phyloP scores from a whole-genome alignment of 2,797 vertebrate species.

The Enteromius afrohamiltoni region DNA sequence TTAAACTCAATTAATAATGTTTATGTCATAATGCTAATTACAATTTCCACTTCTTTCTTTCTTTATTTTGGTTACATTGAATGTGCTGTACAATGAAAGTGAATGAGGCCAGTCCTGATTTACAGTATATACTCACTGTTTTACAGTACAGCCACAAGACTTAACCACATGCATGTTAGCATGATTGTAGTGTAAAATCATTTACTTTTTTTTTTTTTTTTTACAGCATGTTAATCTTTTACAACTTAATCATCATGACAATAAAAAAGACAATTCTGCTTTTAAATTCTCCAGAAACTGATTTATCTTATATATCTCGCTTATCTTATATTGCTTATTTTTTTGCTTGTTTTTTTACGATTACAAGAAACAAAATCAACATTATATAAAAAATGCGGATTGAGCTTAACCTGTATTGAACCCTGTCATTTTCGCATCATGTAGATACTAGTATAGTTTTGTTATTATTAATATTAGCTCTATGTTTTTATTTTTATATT shows the following conservation, averaged over 20 bases:
- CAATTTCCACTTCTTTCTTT: neutral
- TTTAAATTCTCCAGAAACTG: neutral
- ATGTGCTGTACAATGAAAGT: neutral
- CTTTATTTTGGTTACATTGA: neutral
- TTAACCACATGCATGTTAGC: neutral
- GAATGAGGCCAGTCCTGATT: neutral
- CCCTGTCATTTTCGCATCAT: neutral
- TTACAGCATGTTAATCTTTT: neutral
- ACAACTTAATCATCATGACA: neutral
- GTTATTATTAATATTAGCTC: neutral
- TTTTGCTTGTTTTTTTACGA: neutral
- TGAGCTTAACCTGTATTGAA: neutral
- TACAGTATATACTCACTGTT: neutral
- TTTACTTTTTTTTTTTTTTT: neutral
- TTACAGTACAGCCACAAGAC: neutral
- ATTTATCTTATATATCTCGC: too few relatives aligned
- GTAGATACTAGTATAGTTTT: neutral
- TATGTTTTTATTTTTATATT: neutral
- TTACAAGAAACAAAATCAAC: neutral
- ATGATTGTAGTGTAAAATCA: neutral
- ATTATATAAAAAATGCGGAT: neutral
- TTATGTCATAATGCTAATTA: neutral
- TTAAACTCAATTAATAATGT: neutral
- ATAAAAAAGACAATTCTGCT: neutral
- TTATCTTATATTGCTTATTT: too few relatives aligned